Evolutionary conservation across 2,113 vertebrate species (phyloP).

Genomic region (Boulengeromyrus knoepffleri): DNA sequence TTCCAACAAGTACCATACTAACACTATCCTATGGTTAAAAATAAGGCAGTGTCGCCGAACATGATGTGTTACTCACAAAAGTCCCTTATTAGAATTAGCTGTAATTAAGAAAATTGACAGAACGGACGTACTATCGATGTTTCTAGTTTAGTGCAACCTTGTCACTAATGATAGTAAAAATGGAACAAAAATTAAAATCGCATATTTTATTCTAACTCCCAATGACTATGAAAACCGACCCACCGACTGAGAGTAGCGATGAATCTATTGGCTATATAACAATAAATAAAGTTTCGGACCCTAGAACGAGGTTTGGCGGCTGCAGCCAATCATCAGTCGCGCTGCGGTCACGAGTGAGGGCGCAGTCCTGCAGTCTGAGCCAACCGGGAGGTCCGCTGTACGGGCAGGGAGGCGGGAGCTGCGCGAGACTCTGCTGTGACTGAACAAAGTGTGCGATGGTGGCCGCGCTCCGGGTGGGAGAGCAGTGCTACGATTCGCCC

Average conservation of each 20-base stretch:
- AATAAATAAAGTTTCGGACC: constrained; percentile 17
- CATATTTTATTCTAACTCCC: not conserved
- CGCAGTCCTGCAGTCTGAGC: constrained; percentile 31
- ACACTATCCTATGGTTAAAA: not conserved
- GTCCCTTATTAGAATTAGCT: not conserved
- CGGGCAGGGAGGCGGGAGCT: constrained; percentile 29
- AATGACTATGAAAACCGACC: not conserved
- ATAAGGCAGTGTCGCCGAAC: not conserved
- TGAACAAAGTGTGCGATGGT: constrained; percentile 25
- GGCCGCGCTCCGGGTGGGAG: constrained; percentile 26
- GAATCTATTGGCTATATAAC: not conserved
- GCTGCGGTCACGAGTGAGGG: constrained; percentile 42
- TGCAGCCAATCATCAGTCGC: constrained; percentile 28
- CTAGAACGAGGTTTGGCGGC: not conserved
- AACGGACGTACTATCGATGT: not conserved
- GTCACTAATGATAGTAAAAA: not conserved
- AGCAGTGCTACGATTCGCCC: constrained; percentile 16
- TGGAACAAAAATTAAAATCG: not conserved
- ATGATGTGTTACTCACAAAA: not conserved
- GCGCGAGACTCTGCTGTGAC: constrained; percentile 14
- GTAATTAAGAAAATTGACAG: not conserved
- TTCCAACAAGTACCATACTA: not conserved
- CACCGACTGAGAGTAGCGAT: not conserved
- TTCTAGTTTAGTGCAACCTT: not conserved
- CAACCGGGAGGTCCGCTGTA: constrained; percentile 19